Evolutionary conservation across 2,113 vertebrate species (phyloP), one percentile per base, ranked within the genome.

Genomic region (Setophaga coronata): DNA sequence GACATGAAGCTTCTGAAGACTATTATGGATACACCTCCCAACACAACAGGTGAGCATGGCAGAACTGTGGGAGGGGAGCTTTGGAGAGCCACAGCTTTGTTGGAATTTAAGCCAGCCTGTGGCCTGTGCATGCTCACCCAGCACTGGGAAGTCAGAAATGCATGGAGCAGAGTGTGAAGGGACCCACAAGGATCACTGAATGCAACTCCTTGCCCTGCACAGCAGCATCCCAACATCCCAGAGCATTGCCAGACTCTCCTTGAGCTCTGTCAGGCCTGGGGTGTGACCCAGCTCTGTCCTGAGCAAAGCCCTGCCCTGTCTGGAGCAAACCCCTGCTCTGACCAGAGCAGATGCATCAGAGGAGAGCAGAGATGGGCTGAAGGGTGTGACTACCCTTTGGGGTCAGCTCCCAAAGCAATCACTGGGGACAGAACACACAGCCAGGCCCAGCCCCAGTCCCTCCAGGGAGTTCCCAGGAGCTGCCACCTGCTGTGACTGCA

Each of bases 1-100:
- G 99, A 99, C 96, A 99, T 99, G 99, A 99, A 99, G 93, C 98
- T 99, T 81, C 92, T 99, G 94, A 99, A 99, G 97, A 99, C 99
- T 34, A 98, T 99, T 94, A 95, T 99, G 96, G 99, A 99, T 95
- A 98, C 98, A 3, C 99, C 99, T 47, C 93, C 95, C 56, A 99
- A 99, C 90, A 96, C 98, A 23, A 98, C 99, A 98, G 99, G 99
- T 99, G 97, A 94, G 97, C 10, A 6, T 2, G 0, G 40, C 19
- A 76, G 38, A 82, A 1, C 14, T 29, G 28, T 11, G 50, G 61
- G 53, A 50, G 18, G 36, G 40, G 40, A 82, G 50, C 50, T 70
- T 38, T 56, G 64, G 12, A 26, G 36, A 64, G 40, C 64, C 86
- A 38, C 51, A 67, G 34, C 14, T 8, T 5, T 3, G 65, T 34